These are phyloP conservation scores for Ailurus styani DNA, from an alignment of 2,113 vertebrate species.

Conservation along the genomic window DNA sequence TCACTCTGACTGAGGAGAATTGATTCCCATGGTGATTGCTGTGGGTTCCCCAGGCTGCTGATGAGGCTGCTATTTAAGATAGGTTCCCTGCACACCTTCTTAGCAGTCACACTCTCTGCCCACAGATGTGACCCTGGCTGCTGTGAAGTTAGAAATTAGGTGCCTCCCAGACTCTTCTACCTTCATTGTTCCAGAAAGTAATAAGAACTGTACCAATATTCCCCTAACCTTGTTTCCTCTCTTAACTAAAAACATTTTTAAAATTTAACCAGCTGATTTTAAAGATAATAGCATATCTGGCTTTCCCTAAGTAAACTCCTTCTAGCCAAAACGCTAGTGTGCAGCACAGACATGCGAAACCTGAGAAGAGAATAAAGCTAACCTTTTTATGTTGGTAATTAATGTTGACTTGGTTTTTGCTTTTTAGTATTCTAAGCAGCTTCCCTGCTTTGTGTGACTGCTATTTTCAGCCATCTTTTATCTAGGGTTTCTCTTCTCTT, in stretches of 20 bases:
- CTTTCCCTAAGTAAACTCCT: conserved; percentile 40
- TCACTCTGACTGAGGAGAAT: neutral
- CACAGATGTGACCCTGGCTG: neutral
- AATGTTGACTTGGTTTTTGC: conserved; percentile 20
- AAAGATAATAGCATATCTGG: neutral
- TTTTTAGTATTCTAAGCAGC: conserved; percentile 53
- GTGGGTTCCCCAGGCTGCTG: neutral
- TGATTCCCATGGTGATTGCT: accelerated
- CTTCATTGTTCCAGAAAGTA: neutral
- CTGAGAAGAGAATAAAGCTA: conserved; percentile 8
- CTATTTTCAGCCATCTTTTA: conserved; percentile 31
- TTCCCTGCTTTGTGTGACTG: neutral
- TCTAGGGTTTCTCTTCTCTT: neutral
- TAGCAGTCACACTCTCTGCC: no score
- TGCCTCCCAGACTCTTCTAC: neutral
- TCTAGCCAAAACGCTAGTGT: neutral
- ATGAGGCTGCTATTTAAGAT: neutral
- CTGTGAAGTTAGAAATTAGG: neutral
- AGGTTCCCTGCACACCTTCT: neutral
- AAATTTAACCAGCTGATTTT: conserved; percentile 23
- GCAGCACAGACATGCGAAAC: neutral
- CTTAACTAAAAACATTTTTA: conserved; percentile 12
- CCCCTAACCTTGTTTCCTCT: neutral
- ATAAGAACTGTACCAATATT: neutral
- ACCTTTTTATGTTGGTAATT: conserved; percentile 41